Evolutionary conservation across 2,888 invertebrate genomes (phyloP).

Genomic region (Noctua comes): DNA sequence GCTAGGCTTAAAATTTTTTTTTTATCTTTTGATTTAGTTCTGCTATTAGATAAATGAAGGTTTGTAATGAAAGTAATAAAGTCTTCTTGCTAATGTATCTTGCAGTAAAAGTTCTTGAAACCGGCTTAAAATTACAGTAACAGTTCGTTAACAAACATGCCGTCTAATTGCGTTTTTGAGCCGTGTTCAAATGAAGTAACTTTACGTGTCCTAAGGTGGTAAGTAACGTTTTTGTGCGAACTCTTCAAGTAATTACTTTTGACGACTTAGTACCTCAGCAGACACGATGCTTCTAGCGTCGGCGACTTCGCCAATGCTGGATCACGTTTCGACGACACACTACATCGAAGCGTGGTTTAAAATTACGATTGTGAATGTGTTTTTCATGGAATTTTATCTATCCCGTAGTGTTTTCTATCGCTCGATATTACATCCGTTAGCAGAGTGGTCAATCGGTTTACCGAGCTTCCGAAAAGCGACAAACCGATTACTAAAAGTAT

Average conservation of each 20-base stretch:
- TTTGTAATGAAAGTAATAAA: neutral
- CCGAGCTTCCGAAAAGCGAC: neutral
- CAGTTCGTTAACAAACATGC: constrained; percentile 25
- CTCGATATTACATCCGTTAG: neutral
- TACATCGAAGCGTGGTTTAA: neutral
- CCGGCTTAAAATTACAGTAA: constrained; percentile 19
- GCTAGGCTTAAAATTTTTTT: neutral
- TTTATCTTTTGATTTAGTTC: neutral
- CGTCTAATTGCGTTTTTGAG: constrained; percentile 50
- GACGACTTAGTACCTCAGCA: constrained; percentile 5
- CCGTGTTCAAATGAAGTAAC: constrained; percentile 34
- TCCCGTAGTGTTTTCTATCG: neutral
- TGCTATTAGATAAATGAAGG: neutral
- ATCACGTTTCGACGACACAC: neutral
- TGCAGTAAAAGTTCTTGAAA: constrained; percentile 4
- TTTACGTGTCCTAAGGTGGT: constrained; percentile 34
- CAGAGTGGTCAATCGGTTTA: neutral
- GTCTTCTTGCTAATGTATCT: neutral
- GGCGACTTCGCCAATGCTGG: neutral
- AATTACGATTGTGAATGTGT: neutral
- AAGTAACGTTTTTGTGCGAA: constrained; percentile 31
- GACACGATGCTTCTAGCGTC: neutral
- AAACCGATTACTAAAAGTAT: neutral
- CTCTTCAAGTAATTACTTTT: constrained; percentile 55
- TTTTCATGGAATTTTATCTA: neutral